Evolutionary conservation across 2,113 vertebrate species (phyloP), one percentile per base, ranked within the genome.

Genomic region (Toxotes chatareus): DNA sequence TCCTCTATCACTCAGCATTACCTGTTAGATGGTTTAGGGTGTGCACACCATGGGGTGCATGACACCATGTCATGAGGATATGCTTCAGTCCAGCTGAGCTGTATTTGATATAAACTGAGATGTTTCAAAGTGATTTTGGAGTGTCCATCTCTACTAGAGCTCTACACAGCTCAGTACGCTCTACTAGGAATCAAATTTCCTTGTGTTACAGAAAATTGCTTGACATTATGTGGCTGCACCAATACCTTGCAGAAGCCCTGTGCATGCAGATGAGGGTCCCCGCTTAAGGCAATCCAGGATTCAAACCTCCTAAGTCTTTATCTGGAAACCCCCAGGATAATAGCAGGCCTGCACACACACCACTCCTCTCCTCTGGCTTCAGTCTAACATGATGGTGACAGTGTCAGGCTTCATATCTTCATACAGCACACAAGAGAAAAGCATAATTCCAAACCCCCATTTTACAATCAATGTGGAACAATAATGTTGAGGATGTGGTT

Each of bases 291-390:
- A 84, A 89, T 92, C 76, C 85, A 87, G 86, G 65, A 91, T 88
- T 92, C 92, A 94, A 91, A 90, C 89, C 89, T 93, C 87, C 85
- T 57, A 76, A 92, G 93, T 92, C 90, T 93, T 93, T 93, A 92
- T 93, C 92, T 94, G 85, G 78, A 87, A 86, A 79, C 85, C 92
- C 83, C 66, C 81, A 76, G 86, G 90, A 93, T 89, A 89, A 93
- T 80, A 70, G 86, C 85, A 76, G 82, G 51, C 73, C 61, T 61
- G 75, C 86, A 81, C 65, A 51, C 76, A 84, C 81, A 73, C 81
- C 64, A 83, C 67, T 64, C 55, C 73, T 81, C 72, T 83, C 82
- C 87, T 76, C 86, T 79, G 76, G 79, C 71, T 90, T 64, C 57
- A 82, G 72, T 80, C 79, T 82, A 77, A 83, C 73, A 86, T 80